Evolutionary conservation across 2,113 vertebrate species (phyloP), one percentile per base, ranked within the genome.

Genomic region (Thamnaconus septentrionalis): DNA sequence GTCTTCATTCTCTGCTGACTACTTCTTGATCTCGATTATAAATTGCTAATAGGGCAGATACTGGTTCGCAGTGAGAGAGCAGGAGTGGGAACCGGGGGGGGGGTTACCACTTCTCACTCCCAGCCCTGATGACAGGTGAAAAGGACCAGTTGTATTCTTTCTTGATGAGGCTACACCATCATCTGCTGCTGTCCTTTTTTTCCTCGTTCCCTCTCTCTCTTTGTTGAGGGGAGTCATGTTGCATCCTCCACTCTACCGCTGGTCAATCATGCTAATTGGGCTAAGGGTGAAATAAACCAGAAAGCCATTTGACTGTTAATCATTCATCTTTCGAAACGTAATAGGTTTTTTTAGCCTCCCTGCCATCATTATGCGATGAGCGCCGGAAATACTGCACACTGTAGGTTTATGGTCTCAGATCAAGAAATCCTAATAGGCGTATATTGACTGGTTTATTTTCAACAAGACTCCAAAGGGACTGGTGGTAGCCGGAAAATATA

Each of bases 11-110:
- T 94, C 93, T 86, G 5, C 92, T 96, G 96, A 96, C 95, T 95
- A 94, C 93, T 96, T 96, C 94, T 96, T 99, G 96, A 98, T 98
- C 95, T 96, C 95, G 93, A 98, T 98, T 98, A 98, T 96, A 98
- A 96, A 98, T 96, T 96, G 95, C 94, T 98, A 99, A 99, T 98
- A 96, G 94, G 93, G 93, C 91, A 96, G 93, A 95, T 94, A 96
- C 93, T 86, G 88, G 93, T 94, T 94, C 92, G 92, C 86, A 49
- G 59, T 60, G 85, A 90, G 59, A 64, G 85, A 90, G 48, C 8
- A 39, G 85, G 80, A 82, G 92, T 91, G 91, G 87, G 53, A 92
- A 2, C 18, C 18, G 18, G 18, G 88, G 86, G 89, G 93, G 92
- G 89, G 92, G 89, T 90, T 89, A 89, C 86, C 90, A 94, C 92